These are phyloP conservation scores for Onthophagus sagittarius DNA, from an alignment of 2,888 invertebrate genomes.

Conservation along the genomic window DNA sequence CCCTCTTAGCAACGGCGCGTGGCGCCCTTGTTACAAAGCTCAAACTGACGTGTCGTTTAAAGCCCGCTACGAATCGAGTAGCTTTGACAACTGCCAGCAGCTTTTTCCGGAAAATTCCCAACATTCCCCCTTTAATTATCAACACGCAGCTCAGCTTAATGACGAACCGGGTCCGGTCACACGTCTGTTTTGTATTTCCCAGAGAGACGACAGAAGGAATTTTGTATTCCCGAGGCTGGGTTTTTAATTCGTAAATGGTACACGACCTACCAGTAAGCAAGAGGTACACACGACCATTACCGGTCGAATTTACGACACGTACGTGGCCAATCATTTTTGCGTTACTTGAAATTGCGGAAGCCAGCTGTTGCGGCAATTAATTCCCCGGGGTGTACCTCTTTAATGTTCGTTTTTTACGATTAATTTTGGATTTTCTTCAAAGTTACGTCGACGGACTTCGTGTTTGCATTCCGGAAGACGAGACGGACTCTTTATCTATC, in stretches of 20 bases:
- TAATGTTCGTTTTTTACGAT: neutral
- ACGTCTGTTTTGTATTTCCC: neutral
- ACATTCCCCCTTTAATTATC: neutral
- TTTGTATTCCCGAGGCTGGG: neutral
- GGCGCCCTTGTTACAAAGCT: neutral
- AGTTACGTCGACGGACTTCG: neutral
- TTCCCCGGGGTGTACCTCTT: neutral
- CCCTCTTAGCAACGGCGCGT: neutral
- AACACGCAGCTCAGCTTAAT: neutral
- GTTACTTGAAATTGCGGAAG: neutral
- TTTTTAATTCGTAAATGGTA: neutral
- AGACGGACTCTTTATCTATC: neutral
- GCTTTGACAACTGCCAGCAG: neutral
- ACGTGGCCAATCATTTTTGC: neutral
- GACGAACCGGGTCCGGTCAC: neutral
- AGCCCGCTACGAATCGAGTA: neutral
- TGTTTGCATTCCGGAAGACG: neutral
- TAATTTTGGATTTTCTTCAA: neutral
- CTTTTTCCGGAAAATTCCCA: neutral
- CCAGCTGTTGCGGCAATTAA: neutral
- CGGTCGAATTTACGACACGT: neutral
- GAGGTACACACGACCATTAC: neutral
- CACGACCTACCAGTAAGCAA: neutral
- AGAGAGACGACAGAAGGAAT: neutral
- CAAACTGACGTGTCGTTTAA: neutral